Base-by-base conservation (phyloP, 1,140 invertebrate genomes). In the Adelges cooleyi region DNA sequence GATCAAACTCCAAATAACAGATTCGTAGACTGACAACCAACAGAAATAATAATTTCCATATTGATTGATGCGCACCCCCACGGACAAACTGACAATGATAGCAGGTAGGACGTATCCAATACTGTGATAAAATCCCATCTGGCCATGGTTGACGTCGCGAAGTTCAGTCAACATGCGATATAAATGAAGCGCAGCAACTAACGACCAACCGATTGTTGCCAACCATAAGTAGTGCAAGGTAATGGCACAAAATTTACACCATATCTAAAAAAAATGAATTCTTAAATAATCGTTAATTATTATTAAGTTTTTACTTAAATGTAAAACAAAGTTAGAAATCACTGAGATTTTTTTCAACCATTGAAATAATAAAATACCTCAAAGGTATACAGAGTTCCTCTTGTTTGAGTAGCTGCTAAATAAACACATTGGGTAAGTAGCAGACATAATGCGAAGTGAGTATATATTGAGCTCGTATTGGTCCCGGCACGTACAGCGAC, bases 151-250 rank as follows among this genome's bases (percentile, higher is more conserved):
- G 15, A 98, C 92, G 74, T 96, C 92, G 10, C 93, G 80, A 79
- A 98, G 87, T 77, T 97, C 94, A 1, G 92, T 94, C 42, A 98
- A 77, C 86, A 96, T 94, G 48, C 94, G 80, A 72, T 96, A 92
- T 13, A 97, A 77, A 77, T 98, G 95, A 66, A 95, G 80, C 10
- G 90, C 87, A 74, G 95, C 91, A 13, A 94, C 86, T 68, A 95
- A 82, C 54, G 90, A 84, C 95, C 95, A 98, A 1, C 84, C 84
- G 68, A 95, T 93, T 0, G 87, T 84, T 17, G 84, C 84, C 70
- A 95, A 75, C 87, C 91, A 95, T 71, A 91, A 84, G 77, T 95
- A 96, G 74, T 98, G 94, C 46, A 97, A 78, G 18, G 84, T 82
- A 73, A 98, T 97, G 15, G 94, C 92, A 44, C 90, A 80, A 69